Percentiles rank a stretch among this genome's conserved stretches.
Evolutionary conservation across 2,888 invertebrate genomes (phyloP).

Genomic region (Synanthedon myopaeformis): DNA sequence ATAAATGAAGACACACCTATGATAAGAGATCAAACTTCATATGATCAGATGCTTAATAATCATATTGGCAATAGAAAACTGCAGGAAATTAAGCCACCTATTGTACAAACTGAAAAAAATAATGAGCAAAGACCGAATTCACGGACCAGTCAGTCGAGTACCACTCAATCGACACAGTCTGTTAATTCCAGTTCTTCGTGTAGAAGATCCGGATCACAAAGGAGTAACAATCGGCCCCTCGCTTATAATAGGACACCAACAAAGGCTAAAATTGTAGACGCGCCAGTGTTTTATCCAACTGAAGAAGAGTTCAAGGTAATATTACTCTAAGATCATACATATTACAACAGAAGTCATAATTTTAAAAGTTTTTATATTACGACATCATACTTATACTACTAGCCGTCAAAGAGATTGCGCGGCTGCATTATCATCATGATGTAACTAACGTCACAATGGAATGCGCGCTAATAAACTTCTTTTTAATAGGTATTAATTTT

Average conservation of each 20-base stretch:
- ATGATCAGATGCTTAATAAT: background rate
- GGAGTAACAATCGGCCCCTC: background rate
- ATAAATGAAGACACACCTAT: background rate
- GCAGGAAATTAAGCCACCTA: background rate
- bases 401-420: no score
- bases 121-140: background rate
- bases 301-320: slow-evolving; percentile 78
- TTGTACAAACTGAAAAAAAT: background rate
- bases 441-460: no score
- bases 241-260: slow-evolving; percentile 17
- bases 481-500: no score
- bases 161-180: background rate
- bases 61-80: background rate
- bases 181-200: background rate
- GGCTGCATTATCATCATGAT: no score
- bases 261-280: slow-evolving; percentile 74
- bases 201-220: background rate
- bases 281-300: slow-evolving; percentile 83
- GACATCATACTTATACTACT: no score
- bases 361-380: no score
- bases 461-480: no score
- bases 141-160: background rate
- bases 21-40: background rate
- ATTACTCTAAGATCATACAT: background rate
- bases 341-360: no score